Base-by-base conservation (phyloP, 2,113 vertebrate genomes). In the Motacilla alba region DNA sequence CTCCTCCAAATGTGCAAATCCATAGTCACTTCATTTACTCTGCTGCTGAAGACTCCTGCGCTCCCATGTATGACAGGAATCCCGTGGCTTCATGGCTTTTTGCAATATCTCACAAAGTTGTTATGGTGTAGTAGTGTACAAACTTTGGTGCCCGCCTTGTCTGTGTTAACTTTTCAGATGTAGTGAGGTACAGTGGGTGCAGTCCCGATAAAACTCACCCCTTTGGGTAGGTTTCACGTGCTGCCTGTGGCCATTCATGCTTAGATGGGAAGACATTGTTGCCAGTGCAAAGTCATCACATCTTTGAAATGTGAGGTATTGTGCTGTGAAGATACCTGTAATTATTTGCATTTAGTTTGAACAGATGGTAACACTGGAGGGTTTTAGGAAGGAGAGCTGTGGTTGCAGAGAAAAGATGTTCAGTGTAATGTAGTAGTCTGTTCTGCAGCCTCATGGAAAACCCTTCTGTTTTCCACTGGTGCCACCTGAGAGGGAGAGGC, bases 111-210 rank as follows among this genome's bases (percentile, higher is more conserved):
- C 46, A 15, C 15, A 12, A 11, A 6, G 21, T 55, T 88, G 22
- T 17, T 59, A 7, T 0, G 0, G 10, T 6, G 0, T 35, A 53
- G 53, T 17, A 31, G 18, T 1, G 0, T 55, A 9, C 23, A 47
- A 30, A 78, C 28, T 20, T 58, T 15, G 5, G 22, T 67, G 47
- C 15, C 23, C 53, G 50, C 24, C 15, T 79, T 72, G 52, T 63
- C 43, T 35, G 8, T 47, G 41, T 56, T 87, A 47, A 11, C 21
- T 80, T 86, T 73, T 73, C 12, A 28, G 35, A 18, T 17, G 27
- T 43, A 19, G 16, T 23, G 53, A 69, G 46, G 3, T 74, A 16
- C 26, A 72, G 20, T 31, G 35, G 22, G 2, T 23, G 4, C 37
- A 27, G 11, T 62, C 6, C 0, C 0, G 28, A 3, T 86, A 75